A percentile compares a stretch with the other conserved stretches of the same genome.
Evolutionary conservation across 1,140 invertebrate genomes (phyloP).

Genomic region (Sycophaga agraensis): DNA sequence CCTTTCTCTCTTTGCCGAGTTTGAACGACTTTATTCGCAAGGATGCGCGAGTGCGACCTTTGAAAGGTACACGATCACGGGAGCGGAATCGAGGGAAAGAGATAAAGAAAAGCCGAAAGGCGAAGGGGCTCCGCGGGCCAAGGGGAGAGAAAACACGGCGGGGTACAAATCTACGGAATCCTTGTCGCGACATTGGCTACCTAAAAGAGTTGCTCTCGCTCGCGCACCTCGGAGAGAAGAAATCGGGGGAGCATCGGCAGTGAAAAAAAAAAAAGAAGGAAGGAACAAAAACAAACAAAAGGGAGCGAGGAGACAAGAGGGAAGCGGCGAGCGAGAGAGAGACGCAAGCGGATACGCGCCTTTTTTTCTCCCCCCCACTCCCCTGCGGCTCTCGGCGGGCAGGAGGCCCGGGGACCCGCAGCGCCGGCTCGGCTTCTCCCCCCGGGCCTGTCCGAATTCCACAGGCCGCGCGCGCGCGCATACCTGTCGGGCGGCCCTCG

Average conservation of each 20-base stretch:
- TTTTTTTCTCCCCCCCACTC: too few species aligned
- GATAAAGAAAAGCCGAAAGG: conserved; percentile 18
- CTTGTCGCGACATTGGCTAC: conserved; percentile 38
- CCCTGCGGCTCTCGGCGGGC: too few species aligned
- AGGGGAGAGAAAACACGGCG: conserved; percentile 30
- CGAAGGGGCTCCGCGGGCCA: too few species aligned
- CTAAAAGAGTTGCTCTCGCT: too few species aligned
- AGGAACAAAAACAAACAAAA: conserved; percentile 8
- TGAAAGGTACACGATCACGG: too few species aligned
- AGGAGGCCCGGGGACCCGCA: background rate
- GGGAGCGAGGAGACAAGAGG: background rate
- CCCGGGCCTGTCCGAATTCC: conserved; percentile 12
- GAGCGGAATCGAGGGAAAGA: too few species aligned
- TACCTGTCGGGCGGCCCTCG: too few species aligned
- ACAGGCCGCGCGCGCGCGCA: too few species aligned
- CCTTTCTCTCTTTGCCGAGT: background rate
- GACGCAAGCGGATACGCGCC: background rate
- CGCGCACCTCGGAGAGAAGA: too few species aligned
- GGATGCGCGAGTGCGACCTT: background rate
- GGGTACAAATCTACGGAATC: conserved; percentile 44
- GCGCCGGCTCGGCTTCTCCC: background rate
- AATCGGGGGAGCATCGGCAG: too few species aligned
- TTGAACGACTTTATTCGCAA: background rate
- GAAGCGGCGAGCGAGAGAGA: too few species aligned
- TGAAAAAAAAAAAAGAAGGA: too few species aligned